phyloP scores from a whole-genome alignment of 2,113 vertebrate species.

The Ceratotherium simum region DNA sequence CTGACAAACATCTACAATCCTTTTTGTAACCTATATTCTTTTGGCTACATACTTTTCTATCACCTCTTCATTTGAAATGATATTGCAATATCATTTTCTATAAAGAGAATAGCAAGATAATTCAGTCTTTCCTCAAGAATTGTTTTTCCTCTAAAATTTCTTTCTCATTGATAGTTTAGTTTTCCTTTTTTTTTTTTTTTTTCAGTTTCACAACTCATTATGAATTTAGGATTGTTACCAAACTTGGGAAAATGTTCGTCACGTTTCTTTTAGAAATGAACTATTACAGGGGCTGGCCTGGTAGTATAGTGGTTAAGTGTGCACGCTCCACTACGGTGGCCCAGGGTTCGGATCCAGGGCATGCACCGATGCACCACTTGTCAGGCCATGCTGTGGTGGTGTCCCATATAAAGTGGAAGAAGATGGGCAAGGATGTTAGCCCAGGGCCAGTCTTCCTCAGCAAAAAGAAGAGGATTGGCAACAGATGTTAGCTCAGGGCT shows the following conservation, averaged over 20 bases:
- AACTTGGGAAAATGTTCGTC: not conserved
- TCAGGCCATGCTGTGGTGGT: too few species aligned
- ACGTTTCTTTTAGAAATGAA: not conserved
- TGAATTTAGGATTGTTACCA: not conserved
- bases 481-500: too few species aligned
- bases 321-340: too few species aligned
- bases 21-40: not conserved
- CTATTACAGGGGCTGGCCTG: not conserved
- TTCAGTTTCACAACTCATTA: not conserved
- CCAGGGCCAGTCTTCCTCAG: too few species aligned
- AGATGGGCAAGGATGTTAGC: too few species aligned
- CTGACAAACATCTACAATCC: not conserved
- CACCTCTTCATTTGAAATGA: not conserved
- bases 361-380: too few species aligned
- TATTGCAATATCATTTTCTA: not conserved
- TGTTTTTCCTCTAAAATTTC: not conserved
- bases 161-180: conserved; percentile 18
- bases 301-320: too few species aligned
- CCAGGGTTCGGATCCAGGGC: too few species aligned
- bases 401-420: too few species aligned
- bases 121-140: not conserved
- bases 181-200: too few species aligned
- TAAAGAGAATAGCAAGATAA: not conserved
- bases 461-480: too few species aligned
- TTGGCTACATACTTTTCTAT: not conserved